Percentiles rank a stretch among this genome's conserved stretches.
Evolutionary conservation across 1,140 invertebrate genomes (phyloP).

Genomic region (Andricus grossulariae): DNA sequence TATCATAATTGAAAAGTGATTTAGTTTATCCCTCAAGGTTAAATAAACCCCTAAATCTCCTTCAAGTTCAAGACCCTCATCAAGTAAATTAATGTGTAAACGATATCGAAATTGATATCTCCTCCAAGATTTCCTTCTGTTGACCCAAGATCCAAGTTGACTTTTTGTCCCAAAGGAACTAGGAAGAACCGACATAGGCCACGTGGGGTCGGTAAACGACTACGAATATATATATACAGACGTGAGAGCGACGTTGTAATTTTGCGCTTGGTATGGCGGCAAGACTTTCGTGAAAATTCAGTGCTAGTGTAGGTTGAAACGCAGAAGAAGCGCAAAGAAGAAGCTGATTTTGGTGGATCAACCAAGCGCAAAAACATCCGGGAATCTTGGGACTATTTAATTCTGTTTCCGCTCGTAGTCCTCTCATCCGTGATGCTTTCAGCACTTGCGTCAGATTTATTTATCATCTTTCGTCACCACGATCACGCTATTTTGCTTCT

Average conservation of each 20-base stretch:
- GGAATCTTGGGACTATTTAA: conserved; percentile 21
- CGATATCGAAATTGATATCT: too few relatives aligned
- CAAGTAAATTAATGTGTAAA: too few relatives aligned
- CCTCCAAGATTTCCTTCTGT: too few relatives aligned
- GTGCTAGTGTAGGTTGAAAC: background rate
- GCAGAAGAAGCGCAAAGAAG: background rate
- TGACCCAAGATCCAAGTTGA: too few relatives aligned
- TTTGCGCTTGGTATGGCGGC: conserved; percentile 11
- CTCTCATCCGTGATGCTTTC: conserved; percentile 21
- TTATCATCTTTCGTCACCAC: conserved; percentile 11
- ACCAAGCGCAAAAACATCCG: conserved; percentile 8
- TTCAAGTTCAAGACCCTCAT: too few relatives aligned
- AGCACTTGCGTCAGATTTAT: conserved; percentile 24
- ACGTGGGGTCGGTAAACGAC: conserved; percentile 19
- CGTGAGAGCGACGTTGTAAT: conserved; percentile 10
- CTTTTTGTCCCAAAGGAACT: too few relatives aligned
- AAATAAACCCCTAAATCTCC: too few relatives aligned
- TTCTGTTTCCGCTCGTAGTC: conserved; percentile 9
- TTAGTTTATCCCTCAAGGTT: too few relatives aligned
- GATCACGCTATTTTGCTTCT: background rate
- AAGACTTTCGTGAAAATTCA: background rate
- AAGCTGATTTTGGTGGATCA: conserved; percentile 15
- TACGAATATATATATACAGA: conserved; percentile 3
- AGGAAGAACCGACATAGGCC: background rate
- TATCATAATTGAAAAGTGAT: too few relatives aligned